phyloP scores from a whole-genome alignment of 2,113 vertebrate genomes.

The Sylvia atricapilla region DNA sequence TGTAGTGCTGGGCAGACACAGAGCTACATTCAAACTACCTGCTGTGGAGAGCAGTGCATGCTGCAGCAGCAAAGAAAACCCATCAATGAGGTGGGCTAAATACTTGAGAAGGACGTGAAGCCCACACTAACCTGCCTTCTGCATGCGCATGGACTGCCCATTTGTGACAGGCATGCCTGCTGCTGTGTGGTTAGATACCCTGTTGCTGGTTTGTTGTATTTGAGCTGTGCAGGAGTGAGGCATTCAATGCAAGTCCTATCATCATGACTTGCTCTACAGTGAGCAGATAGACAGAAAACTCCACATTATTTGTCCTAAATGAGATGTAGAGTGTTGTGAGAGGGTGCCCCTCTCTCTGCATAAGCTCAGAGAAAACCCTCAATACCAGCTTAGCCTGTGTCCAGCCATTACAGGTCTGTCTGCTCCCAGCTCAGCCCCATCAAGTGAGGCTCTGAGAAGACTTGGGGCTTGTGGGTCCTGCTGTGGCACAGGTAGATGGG shows the following conservation, averaged over 20 bases:
- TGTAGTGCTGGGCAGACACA: background rate
- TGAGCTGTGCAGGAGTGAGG: background rate
- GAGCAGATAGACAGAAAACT: background rate
- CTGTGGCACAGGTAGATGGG: background rate
- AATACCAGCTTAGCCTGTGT: background rate
- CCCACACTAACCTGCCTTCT: background rate
- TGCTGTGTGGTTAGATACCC: background rate
- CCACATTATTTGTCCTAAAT: background rate
- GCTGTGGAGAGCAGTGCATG: fast-evolving
- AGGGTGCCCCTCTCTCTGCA: background rate
- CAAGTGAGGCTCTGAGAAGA: background rate
- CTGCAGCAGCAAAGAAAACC: background rate
- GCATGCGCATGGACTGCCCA: background rate
- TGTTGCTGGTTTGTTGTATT: background rate
- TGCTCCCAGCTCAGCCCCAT: background rate
- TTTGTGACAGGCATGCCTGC: background rate
- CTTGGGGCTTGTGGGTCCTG: background rate
- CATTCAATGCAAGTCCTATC: background rate
- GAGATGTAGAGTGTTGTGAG: background rate
- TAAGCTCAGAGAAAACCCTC: background rate
- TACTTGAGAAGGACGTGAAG: background rate
- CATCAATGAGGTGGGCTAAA: background rate
- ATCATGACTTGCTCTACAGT: background rate
- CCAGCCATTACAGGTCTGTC: background rate
- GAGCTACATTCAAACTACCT: background rate